Conservation (phyloP, 2,113 vertebrate genomes). For the Bubo scandiacus region DNA sequence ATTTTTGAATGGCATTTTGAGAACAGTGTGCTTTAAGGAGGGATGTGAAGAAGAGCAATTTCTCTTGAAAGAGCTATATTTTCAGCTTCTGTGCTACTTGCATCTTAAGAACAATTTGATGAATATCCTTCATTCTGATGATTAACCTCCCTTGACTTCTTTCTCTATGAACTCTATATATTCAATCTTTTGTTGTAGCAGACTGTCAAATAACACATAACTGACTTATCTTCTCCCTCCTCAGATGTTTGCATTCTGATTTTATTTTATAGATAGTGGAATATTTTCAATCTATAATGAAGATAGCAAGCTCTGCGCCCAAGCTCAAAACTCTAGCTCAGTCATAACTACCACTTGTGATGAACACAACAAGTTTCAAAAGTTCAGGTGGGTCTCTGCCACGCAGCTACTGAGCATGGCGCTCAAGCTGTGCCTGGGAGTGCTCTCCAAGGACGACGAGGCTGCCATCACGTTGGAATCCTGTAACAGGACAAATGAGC, state of each 20-base stretch:
- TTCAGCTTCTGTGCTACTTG: not conserved
- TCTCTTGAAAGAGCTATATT: not conserved
- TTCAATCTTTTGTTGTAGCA: not conserved
- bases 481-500: conserved; percentile 78
- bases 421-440: conserved; percentile 84
- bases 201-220: not conserved
- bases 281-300: conserved; percentile 90
- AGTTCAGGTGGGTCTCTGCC: conserved; percentile 88
- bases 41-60: not conserved
- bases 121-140: not conserved
- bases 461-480: conserved; percentile 73
- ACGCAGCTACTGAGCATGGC: conserved; percentile 83
- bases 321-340: conserved; percentile 63
- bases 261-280: conserved; percentile 70
- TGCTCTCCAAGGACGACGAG: conserved; percentile 72
- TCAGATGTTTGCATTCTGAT: not conserved
- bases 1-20: not conserved
- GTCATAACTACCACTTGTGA: conserved; percentile 75
- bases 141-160: not conserved
- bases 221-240: not conserved
- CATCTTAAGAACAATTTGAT: not conserved
- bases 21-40: not conserved
- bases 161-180: not conserved
- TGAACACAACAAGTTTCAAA: conserved; percentile 74
- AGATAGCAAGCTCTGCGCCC: conserved; percentile 85